Base-by-base conservation (phyloP, 2,113 vertebrate genomes). In the Mormyrus iriodes region DNA sequence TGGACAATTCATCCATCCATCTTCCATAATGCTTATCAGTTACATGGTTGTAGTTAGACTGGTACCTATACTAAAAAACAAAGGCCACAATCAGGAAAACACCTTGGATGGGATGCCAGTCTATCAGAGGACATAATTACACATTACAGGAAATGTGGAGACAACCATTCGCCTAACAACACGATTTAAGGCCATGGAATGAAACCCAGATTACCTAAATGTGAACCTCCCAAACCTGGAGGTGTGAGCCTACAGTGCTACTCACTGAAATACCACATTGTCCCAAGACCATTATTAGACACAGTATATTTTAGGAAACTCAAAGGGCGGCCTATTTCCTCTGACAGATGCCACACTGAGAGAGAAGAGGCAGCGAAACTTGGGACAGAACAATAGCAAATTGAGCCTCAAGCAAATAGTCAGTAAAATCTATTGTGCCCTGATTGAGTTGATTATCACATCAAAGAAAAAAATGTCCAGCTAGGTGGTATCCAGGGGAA, bases 391-490 rank as follows among this genome's bases (percentile, higher is more conserved):
- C 73, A 76, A 42, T 76, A 42, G 15, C 73, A 39, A 15, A 42
- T 19, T 39, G 15, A 76, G 31, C 35, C 73, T 42, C 73, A 76
- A 39, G 31, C 31, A 76, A 76, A 39, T n/a, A 79, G 13, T 79
- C 73, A 42, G 73, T 15, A 42, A 3, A 39, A 42, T n/a, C 35
- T 7, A 79, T 17, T 35, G 15, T 35, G 35, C 17, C 35, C 73
- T 79, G 73, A 79, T 79, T 79, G 73, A 39, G 73, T 17, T 79
- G 73, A 79, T 79, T 79, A 42, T 42, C 73, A 79, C 73, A 79
- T 39, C 73, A 17, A 15, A 79, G 73, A 42, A 42, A 17, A 19
- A 42, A 39, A 53, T 9, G 52, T 1, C 17, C 52, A 79, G 35
- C 10, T 79, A 17, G 31, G 35, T 79, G 35, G 73, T 42, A 39